These are phyloP conservation scores for Callaeas wilsoni DNA, from an alignment of 2,113 vertebrate genomes.

Conservation along the genomic window DNA sequence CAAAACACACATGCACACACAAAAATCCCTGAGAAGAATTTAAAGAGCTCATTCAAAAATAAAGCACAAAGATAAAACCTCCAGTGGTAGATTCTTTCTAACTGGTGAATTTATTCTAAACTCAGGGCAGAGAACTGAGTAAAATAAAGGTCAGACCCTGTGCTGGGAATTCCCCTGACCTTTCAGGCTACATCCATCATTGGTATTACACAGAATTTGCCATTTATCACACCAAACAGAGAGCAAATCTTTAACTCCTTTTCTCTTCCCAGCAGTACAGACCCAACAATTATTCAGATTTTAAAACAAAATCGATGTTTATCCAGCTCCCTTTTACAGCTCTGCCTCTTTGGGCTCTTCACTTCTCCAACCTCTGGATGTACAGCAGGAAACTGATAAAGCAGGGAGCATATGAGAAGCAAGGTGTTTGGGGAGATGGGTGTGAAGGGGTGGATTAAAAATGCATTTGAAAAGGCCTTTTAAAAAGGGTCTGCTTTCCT, in stretches of 20 bases:
- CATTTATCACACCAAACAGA: slow-evolving; percentile 69
- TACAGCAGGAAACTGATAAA: not conserved
- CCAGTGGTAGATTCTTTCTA: slow-evolving; percentile 46
- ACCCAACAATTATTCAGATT: slow-evolving; percentile 48
- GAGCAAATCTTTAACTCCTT: slow-evolving; percentile 53
- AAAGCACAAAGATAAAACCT: slow-evolving; percentile 41
- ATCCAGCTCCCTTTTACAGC: slow-evolving; percentile 1
- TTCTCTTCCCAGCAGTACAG: slow-evolving; percentile 32
- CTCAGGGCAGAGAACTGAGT: slow-evolving; percentile 31
- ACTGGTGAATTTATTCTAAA: slow-evolving; percentile 60
- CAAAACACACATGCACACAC: not conserved
- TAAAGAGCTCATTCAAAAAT: slow-evolving; percentile 47
- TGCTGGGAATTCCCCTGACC: slow-evolving; percentile 71
- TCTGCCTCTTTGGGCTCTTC: slow-evolving; percentile 14
- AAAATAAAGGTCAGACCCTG: slow-evolving; percentile 69
- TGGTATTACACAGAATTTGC: slow-evolving; percentile 63
- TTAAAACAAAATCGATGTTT: slow-evolving; percentile 29
- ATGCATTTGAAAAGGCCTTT: not conserved
- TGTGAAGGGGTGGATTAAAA: not conserved
- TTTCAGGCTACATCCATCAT: slow-evolving; percentile 67
- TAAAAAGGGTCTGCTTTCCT: not conserved
- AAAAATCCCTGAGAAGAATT: not conserved
- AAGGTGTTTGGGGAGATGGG: not conserved
- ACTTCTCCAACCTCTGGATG: not conserved
- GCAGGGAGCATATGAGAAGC: not conserved